These are phyloP conservation scores for Zapus hudsonius DNA, from an alignment of 2,113 vertebrate genomes.

Conservation along the genomic window DNA sequence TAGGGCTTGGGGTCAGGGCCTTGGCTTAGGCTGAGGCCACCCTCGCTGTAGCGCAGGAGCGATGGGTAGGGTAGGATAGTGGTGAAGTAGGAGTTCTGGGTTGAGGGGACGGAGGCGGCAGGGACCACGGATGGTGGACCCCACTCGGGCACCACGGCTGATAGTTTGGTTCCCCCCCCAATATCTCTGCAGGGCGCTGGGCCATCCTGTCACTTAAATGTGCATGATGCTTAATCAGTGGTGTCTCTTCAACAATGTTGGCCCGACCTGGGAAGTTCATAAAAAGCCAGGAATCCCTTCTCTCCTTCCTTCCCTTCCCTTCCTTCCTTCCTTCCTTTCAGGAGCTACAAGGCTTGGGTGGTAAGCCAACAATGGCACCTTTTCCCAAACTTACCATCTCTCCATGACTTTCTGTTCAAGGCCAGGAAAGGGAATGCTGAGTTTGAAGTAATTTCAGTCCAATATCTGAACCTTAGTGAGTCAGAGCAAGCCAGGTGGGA, in stretches of 20 bases:
- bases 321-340: background rate
- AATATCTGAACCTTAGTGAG: too few relatives aligned
- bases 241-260: constrained; percentile 75
- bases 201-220: constrained; percentile 44
- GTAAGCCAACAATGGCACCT: background rate
- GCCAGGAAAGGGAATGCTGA: background rate
- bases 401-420: background rate
- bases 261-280: constrained; percentile 53
- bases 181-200: constrained; percentile 32
- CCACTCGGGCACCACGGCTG: background rate
- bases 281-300: background rate
- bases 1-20: background rate
- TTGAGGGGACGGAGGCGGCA: background rate
- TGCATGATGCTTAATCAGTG: constrained; percentile 76
- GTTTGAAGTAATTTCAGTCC: background rate
- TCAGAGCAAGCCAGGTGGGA: too few relatives aligned
- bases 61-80: too few relatives aligned
- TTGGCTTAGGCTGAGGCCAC: constrained; percentile 60
- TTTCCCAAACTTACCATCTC: background rate
- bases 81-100: too few relatives aligned
- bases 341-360: too few relatives aligned
- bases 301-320: background rate
- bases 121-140: background rate
- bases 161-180: background rate
- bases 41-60: background rate